These are phyloP conservation scores for Trichomalopsis sarcophagae DNA, from an alignment of 1,140 invertebrate genomes.

Conservation along the genomic window DNA sequence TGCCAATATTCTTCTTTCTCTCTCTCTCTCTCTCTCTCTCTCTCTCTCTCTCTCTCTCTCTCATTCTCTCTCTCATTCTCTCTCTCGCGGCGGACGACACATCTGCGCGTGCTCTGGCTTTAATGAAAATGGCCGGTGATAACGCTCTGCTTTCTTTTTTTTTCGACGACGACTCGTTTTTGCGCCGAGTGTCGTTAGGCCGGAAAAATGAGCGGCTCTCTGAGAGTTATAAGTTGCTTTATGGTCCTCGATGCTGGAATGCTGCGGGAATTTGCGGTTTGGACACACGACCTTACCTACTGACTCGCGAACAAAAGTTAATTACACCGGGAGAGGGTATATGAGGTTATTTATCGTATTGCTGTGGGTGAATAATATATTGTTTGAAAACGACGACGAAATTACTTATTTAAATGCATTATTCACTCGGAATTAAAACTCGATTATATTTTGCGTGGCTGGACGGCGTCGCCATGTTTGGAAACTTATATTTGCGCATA, in stretches of 20 bases:
- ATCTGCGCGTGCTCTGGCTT: background rate
- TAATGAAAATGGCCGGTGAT: slow-evolving; percentile 50
- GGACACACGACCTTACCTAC: background rate
- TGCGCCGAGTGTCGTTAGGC: background rate
- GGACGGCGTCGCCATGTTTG: background rate
- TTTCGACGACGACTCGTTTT: background rate
- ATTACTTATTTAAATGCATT: slow-evolving; percentile 26
- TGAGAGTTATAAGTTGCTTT: slow-evolving; percentile 37
- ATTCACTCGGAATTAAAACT: slow-evolving; percentile 18
- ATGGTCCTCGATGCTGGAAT: background rate
- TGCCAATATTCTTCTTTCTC: slow-evolving; percentile 46
- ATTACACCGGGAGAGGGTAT: background rate
- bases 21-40: background rate
- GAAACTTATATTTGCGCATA: slow-evolving; percentile 5
- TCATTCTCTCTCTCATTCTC: too few relatives aligned
- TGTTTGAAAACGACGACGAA: background rate
- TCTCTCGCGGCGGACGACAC: slow-evolving; percentile 23
- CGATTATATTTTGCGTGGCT: background rate
- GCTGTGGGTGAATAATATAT: too few relatives aligned
- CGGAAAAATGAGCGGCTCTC: background rate
- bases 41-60: background rate
- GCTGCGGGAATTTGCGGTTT: background rate
- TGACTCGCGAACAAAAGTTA: background rate
- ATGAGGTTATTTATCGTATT: background rate
- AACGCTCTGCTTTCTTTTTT: slow-evolving; percentile 3